phyloP scores from a whole-genome alignment of 2,888 invertebrate species.

The Drosophila algonquin region DNA sequence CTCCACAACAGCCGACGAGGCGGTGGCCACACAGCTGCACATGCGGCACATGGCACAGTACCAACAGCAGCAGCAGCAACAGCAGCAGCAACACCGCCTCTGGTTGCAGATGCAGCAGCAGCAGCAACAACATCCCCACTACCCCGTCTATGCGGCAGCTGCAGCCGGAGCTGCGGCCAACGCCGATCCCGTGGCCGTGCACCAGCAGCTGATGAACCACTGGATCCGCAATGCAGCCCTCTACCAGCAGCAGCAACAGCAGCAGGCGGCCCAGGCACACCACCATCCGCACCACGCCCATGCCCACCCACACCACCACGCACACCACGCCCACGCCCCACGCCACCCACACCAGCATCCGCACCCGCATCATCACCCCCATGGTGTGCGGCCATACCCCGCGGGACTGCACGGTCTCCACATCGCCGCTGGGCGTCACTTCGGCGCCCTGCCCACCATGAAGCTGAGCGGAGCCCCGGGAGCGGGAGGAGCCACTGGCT shows the following conservation, averaged over 20 bases:
- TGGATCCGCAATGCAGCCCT: conserved; percentile 90
- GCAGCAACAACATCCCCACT: conserved; percentile 75
- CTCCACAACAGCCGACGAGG: conserved; percentile 68
- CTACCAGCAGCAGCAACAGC: conserved; percentile 85
- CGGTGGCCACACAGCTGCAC: conserved; percentile 73
- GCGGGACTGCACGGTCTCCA: conserved; percentile 83
- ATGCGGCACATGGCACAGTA: conserved; percentile 72
- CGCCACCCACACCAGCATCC: conserved; percentile 80
- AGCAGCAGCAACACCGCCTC: conserved; percentile 71
- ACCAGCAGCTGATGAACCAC: conserved; percentile 87
- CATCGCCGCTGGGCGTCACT: conserved; percentile 83
- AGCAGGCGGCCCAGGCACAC: conserved; percentile 59
- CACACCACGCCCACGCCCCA: conserved; percentile 84
- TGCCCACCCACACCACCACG: conserved; percentile 65
- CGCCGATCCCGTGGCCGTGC: conserved; percentile 85
- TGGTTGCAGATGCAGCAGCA: conserved; percentile 70
- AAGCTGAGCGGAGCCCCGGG: conserved; percentile 83
- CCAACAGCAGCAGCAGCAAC: conserved; percentile 68
- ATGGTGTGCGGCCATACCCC: conserved; percentile 76
- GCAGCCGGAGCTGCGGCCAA: conserved; percentile 49
- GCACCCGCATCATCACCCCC: conserved; percentile 83
- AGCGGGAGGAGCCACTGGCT: conserved; percentile 50
- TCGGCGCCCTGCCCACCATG: conserved; percentile 85
- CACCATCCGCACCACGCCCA: conserved; percentile 44
- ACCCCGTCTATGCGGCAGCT: conserved; percentile 64